These are phyloP conservation scores for Baccha elongata DNA, from an alignment of 2,888 invertebrate genomes.

Conservation along the genomic window DNA sequence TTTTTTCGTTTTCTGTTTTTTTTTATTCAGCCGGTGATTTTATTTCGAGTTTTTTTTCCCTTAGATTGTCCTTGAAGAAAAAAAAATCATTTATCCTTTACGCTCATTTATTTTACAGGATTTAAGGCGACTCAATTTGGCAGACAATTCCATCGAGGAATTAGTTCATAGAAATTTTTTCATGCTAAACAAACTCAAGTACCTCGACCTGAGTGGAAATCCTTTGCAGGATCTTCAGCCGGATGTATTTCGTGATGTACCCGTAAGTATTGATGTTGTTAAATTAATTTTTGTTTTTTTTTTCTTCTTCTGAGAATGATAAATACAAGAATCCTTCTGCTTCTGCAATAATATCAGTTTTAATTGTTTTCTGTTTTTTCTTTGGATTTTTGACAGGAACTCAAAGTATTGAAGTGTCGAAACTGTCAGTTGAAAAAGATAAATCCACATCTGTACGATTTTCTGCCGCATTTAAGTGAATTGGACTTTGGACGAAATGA, in stretches of 20 bases:
- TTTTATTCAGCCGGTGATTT: slow-evolving; percentile 8
- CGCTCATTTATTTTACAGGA: slow-evolving; percentile 82
- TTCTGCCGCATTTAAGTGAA: slow-evolving; percentile 88
- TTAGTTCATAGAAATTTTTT: slow-evolving; percentile 89
- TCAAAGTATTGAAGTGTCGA: slow-evolving; percentile 88
- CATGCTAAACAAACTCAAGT: slow-evolving; percentile 88
- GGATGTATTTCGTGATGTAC: slow-evolving; percentile 90
- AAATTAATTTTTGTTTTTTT: neutral
- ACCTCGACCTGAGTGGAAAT: slow-evolving; percentile 90
- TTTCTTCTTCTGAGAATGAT: neutral
- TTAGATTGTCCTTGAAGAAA: slow-evolving; percentile 30
- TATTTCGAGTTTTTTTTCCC: slow-evolving; percentile 1
- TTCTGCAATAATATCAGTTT: slow-evolving; percentile 3
- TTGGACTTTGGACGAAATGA: slow-evolving; percentile 90
- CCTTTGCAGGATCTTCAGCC: slow-evolving; percentile 88
- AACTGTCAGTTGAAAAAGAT: slow-evolving; percentile 88
- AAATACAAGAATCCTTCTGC: neutral
- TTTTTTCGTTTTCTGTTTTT: neutral
- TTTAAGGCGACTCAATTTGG: slow-evolving; percentile 86
- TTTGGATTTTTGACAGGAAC: slow-evolving; percentile 83
- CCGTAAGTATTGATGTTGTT: slow-evolving; percentile 82
- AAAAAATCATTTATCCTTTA: slow-evolving; percentile 45
- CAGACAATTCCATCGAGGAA: slow-evolving; percentile 87
- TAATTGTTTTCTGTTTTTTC: slow-evolving; percentile 14
- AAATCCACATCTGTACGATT: slow-evolving; percentile 90